Evolutionary conservation across 92 coral and sea anemone genomes (phyloP), one percentile per base, ranked within the genome.

Genomic region (Muricea muricata): DNA sequence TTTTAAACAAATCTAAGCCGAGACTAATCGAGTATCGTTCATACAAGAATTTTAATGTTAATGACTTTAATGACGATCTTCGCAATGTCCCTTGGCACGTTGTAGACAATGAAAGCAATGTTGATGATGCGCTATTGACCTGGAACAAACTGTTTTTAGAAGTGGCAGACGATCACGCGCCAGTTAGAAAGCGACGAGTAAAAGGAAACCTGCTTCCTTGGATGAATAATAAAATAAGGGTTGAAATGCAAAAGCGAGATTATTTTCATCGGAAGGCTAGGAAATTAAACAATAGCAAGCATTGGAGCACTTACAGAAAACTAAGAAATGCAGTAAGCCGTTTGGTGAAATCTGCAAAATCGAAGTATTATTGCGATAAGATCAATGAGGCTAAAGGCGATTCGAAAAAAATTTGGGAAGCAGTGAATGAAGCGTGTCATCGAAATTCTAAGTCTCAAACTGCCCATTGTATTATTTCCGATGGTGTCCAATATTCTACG

Each of bases 71-170:
- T 26, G 41, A 88, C 20, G 89, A 87, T 45, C 75, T 87, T 17
- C 47, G 65, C n/a, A 73, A 73, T 73, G 83, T 87, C 37, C 90
- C 88, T 30, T 87, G 87, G 90, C 90, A 82, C 26, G 6, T 66
- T 20, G 41, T 30, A 0, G 47, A 66, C 5, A 32, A 37, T 32
- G 20, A 32, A 66, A 15, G 24, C 20, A 21, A 72, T 32, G 10
- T 72, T 17, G 56, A 72, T 23, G 15, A 11, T 70, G 76, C 76
- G 0, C 50, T 70, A 13, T 6, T 17, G 14, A 37, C 47, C 11
- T 72, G 78, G 78, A 41, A 72, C 17, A 32, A 24, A 41, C 24
- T 72, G 13, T 72, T 72, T 20, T 39, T 13, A 3, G 56, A 42
- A 9, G 41, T 72, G 11, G 78, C 78, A 0, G 55, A 72, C 42